phyloP scores from a whole-genome alignment of 2,113 vertebrate genomes.

The Cranoglanis bouderius region DNA sequence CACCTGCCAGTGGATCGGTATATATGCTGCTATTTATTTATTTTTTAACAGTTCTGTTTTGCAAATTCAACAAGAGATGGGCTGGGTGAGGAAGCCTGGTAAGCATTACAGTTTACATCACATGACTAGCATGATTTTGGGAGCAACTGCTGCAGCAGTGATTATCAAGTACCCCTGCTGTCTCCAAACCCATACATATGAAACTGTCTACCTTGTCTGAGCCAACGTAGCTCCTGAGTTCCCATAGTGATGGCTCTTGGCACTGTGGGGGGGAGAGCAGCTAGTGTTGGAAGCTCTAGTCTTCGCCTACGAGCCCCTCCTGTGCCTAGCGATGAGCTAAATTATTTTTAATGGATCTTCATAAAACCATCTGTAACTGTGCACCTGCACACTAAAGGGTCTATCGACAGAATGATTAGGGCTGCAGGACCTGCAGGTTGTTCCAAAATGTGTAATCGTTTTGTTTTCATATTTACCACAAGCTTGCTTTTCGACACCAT shows the following conservation, averaged over 20 bases:
- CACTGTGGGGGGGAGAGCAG: constrained; percentile 43
- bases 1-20: too few species aligned
- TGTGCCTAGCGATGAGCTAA: constrained; percentile 73
- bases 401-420: constrained; percentile 79
- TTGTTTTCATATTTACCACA: constrained; percentile 63
- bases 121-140: background rate
- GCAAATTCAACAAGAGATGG: background rate
- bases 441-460: constrained; percentile 78
- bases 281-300: constrained; percentile 55
- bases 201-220: constrained; percentile 20
- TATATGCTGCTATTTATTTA: background rate
- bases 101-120: background rate
- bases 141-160: background rate
- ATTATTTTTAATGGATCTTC: constrained; percentile 83
- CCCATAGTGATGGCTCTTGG: constrained; percentile 63
- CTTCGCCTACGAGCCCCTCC: constrained; percentile 69
- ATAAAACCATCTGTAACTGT: constrained; percentile 79
- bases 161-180: constrained; percentile 6
- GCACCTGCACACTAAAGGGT: constrained; percentile 76
- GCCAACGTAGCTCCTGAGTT: constrained; percentile 45
- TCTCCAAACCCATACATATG: constrained; percentile 1
- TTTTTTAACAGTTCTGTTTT: background rate
- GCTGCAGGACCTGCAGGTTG: constrained; percentile 73
- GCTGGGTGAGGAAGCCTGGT: background rate
- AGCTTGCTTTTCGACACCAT: constrained; percentile 14